phyloP scores from a whole-genome alignment of 1,140 invertebrate genomes.

The Bombus balteatus region DNA sequence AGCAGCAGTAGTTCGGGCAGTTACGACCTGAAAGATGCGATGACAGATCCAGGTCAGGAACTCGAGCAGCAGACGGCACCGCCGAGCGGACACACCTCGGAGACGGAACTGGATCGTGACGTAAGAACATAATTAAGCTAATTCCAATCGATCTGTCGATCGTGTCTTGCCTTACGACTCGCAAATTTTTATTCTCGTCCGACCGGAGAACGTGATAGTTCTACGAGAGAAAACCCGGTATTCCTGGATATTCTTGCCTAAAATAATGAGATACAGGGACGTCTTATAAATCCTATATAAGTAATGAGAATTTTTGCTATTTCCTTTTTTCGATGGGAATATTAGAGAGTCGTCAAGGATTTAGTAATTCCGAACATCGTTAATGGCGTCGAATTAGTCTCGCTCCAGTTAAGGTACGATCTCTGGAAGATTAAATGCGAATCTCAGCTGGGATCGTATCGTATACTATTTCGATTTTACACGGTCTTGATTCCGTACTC shows the following conservation, averaged over 20 bases:
- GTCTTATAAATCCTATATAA: background rate
- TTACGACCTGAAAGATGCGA: constrained; percentile 80
- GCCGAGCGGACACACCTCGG: constrained; percentile 69
- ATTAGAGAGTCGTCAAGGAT: background rate
- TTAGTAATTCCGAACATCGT: background rate
- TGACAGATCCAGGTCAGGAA: constrained; percentile 73
- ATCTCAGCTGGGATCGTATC: background rate
- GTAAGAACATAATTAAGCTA: constrained; percentile 67
- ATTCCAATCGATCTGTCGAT: background rate
- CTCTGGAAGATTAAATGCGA: background rate
- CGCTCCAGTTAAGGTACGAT: background rate
- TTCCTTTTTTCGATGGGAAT: background rate
- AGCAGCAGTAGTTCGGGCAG: constrained; percentile 85
- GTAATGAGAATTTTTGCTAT: background rate
- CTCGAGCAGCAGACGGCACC: constrained; percentile 65
- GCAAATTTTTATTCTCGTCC: background rate
- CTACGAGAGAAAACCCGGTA: background rate
- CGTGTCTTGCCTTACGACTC: background rate
- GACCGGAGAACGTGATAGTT: background rate
- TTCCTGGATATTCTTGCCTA: background rate
- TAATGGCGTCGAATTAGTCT: constrained; percentile 1
- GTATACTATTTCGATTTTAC: background rate
- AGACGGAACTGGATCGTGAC: constrained; percentile 75
- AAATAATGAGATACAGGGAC: too few species aligned
- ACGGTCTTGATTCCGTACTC: background rate